Conservation (phyloP, 2,888 invertebrate genomes). For the Dryocosmus kuriphilus region DNA sequence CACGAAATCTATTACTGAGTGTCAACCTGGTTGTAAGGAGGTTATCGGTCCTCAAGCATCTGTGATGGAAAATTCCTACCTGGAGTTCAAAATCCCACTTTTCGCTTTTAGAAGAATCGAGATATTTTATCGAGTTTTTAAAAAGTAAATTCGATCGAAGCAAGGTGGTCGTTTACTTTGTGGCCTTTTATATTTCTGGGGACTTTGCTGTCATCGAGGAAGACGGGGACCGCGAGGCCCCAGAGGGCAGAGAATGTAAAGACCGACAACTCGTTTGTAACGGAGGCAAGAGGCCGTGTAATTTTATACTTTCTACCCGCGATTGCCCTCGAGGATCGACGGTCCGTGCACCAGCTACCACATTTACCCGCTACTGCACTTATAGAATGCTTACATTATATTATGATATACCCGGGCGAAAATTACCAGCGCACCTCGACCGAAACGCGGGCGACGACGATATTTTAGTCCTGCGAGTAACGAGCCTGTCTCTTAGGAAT, state of each 20-base stretch:
- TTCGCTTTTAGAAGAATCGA: not conserved
- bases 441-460: constrained; percentile 39
- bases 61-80: not conserved
- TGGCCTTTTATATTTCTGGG: not conserved
- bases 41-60: not conserved
- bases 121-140: not conserved
- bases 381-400: constrained; percentile 17
- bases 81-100: not conserved
- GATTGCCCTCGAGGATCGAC: constrained; percentile 37
- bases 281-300: constrained; percentile 36
- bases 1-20: not conserved
- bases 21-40: not conserved
- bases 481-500: constrained; percentile 39
- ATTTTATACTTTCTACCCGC: constrained; percentile 38
- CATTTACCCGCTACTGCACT: constrained; percentile 39
- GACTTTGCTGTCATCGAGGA: constrained; percentile 7
- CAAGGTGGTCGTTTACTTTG: not conserved
- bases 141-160: not conserved
- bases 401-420: constrained; percentile 35
- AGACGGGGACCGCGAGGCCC: constrained; percentile 3
- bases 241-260: constrained; percentile 14
- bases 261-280: constrained; percentile 17
- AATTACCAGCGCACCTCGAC: constrained; percentile 22
- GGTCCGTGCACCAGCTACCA: constrained; percentile 16
- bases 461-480: constrained; percentile 36